Evolutionary conservation across 2,113 vertebrate genomes (phyloP).

Genomic region (Aspidoscelis tigris): DNA sequence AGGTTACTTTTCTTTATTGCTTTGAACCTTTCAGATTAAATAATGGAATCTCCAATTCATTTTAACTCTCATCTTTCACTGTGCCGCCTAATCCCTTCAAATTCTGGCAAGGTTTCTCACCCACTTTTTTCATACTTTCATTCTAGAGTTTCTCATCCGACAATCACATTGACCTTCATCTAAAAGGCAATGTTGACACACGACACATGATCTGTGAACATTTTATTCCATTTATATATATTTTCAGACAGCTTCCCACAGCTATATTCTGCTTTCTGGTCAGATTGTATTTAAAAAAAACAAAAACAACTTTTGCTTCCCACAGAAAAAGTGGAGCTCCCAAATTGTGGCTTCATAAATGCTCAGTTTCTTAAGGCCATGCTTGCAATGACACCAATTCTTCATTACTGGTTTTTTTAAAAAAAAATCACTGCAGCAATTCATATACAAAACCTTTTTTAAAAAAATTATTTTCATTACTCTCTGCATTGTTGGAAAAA

Average conservation of each 20-base stretch:
- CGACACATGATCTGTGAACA: slow-evolving; percentile 42
- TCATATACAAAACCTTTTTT: not conserved
- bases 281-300: too few relatives aligned
- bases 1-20: slow-evolving; percentile 53
- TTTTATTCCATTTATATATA: slow-evolving; percentile 33
- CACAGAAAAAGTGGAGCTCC: not conserved
- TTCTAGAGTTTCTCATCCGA: slow-evolving; percentile 63
- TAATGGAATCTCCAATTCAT: slow-evolving; percentile 49
- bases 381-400: not conserved
- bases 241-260: slow-evolving; percentile 46
- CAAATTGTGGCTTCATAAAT: not conserved
- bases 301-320: too few relatives aligned
- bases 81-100: slow-evolving; percentile 66
- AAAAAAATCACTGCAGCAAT: not conserved
- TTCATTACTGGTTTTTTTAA: not conserved
- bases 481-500: not conserved
- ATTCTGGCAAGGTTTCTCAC: slow-evolving; percentile 59
- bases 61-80: slow-evolving; percentile 67
- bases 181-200: slow-evolving; percentile 54
- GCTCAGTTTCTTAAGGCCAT: not conserved
- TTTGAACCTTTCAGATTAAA: slow-evolving; percentile 66
- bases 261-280: not conserved
- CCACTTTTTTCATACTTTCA: slow-evolving; percentile 56
- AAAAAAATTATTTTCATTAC: not conserved
- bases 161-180: slow-evolving; percentile 50